Base-by-base conservation (phyloP, 2,888 invertebrate species). In the Eupithecia vulgata region DNA sequence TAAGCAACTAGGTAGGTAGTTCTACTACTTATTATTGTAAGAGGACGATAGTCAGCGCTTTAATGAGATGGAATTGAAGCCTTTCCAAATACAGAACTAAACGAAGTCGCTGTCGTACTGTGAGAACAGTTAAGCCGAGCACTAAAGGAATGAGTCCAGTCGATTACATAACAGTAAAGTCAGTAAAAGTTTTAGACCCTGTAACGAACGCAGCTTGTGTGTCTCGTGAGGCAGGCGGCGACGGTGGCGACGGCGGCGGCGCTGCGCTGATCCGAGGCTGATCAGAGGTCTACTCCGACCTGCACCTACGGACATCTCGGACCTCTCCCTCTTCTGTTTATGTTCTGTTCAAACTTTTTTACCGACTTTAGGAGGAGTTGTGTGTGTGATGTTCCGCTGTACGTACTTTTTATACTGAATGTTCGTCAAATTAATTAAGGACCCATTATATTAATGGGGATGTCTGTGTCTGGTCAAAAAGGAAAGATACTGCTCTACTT, bases 21-120 rank as follows among this genome's bases (percentile, higher is more conserved):
- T 30, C 30, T 30, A 30, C 15, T n/a, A n/a, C 42, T 5, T 42
- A 42, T 42, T 15, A n/a, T 8, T 12, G 21, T n/a, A 57, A 25
- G 25, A 25, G 12, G 25, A 57, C 21, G 57, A 13, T 6, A 21
- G 21, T 52, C 52, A 37, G 40, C 42, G 35, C 65, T 35, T 45
- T 74, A 71, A 74, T 71, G 74, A 74, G 68, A 68, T 65, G 62
- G 45, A 70, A 65, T 71, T 30, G 68, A n/a, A 71, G 59, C 37
- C 70, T 59, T 71, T 62, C 25, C 70, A 34, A 70, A 67, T 73
- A 40, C 21, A 73, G 70, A 52, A 66, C 40, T 37, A 64, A 35
- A 34, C 21, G 2, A 64, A 35, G 35, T 17, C 6, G 12, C n/a
- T 10, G n/a, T 64, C n/a, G 8, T 64, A 25, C 25, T 25, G 52